These are phyloP conservation scores for Capromys pilorides DNA, from an alignment of 2,797 vertebrate species.

Conservation along the genomic window DNA sequence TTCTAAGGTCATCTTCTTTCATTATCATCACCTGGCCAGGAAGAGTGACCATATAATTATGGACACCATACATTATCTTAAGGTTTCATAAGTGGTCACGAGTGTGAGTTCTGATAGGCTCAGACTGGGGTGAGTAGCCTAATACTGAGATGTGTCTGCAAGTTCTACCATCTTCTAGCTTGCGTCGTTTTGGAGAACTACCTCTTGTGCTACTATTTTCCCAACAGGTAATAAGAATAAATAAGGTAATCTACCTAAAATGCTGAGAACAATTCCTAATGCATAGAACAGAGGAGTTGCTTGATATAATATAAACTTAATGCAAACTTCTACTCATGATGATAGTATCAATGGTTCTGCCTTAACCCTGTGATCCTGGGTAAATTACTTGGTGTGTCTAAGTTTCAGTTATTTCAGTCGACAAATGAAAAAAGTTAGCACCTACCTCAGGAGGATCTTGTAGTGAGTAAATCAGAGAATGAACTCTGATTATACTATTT, in stretches of 20 bases:
- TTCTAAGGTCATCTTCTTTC: not conserved
- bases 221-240: not conserved
- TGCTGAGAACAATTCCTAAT: not conserved
- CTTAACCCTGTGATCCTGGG: not conserved
- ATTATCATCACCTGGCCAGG: not conserved
- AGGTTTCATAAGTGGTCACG: not conserved
- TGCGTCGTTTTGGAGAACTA: slow-evolving; percentile 3
- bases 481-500: not conserved
- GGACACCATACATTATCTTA: not conserved
- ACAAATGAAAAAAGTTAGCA: not conserved
- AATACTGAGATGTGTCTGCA: not conserved
- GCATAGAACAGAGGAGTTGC: not conserved
- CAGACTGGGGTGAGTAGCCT: not conserved
- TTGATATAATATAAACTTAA: not conserved
- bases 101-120: not conserved
- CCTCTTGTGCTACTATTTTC: not conserved
- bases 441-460: not conserved
- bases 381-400: slow-evolving; percentile 25
- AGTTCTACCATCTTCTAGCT: not conserved
- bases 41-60: not conserved
- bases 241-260: not conserved
- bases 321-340: not conserved
- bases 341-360: not conserved
- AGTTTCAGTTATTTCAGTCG: not conserved
- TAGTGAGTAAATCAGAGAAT: not conserved